Conservation (phyloP, 2,113 vertebrate genomes). For the Scolopax mira region DNA sequence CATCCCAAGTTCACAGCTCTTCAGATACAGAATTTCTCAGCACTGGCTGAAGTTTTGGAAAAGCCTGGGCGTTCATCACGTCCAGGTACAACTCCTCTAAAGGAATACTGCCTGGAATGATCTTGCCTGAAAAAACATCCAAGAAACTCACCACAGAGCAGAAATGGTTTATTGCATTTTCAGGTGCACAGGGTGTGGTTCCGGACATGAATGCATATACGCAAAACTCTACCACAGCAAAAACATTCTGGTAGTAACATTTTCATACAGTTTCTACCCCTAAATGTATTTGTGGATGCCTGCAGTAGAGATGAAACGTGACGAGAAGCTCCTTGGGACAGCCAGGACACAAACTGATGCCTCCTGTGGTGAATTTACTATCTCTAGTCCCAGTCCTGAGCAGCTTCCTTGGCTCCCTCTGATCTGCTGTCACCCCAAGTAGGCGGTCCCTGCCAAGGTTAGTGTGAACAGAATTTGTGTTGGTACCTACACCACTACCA, state of each 20-base stretch:
- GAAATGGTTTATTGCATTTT: not conserved
- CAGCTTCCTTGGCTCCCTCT: not conserved
- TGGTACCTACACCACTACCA: not conserved
- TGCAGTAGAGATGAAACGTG: not conserved
- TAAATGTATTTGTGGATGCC: not conserved
- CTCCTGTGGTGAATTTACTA: not conserved
- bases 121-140: not conserved
- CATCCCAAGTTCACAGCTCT: not conserved
- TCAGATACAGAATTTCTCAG: not conserved
- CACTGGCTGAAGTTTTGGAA: not conserved
- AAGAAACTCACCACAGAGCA: not conserved
- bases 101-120: not conserved
- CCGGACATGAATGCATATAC: not conserved
- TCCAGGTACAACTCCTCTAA: not conserved
- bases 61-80: not conserved
- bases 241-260: not conserved
- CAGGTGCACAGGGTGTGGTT: not conserved
- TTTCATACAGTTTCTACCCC: not conserved
- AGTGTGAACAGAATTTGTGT: not conserved
- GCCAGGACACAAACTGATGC: rapidly evolving
- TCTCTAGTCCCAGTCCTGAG: not conserved
- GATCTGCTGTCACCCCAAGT: not conserved
- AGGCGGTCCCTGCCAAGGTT: not conserved
- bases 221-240: not conserved
- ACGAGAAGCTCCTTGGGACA: not conserved